These are phyloP conservation scores for Ophioninae sp. DNA, from an alignment of 2,888 invertebrate species.

Conservation along the genomic window DNA sequence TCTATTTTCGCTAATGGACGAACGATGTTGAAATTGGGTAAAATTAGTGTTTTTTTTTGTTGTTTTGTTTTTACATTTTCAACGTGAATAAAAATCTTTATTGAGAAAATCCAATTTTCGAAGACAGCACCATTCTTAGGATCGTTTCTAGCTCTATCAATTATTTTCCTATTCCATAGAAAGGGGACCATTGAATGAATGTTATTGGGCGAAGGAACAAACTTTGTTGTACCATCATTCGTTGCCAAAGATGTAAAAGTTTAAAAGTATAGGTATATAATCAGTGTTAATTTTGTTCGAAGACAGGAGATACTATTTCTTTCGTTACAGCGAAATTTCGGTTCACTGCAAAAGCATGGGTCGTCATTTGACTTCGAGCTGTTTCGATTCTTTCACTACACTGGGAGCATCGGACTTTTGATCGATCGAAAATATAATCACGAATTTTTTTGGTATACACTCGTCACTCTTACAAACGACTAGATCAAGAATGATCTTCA, in stretches of 20 bases:
- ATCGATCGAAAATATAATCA: slow-evolving; percentile 70
- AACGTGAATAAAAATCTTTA: slow-evolving; percentile 58
- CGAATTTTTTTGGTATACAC: slow-evolving; percentile 75
- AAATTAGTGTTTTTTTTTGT: neutral
- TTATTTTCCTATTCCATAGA: slow-evolving; percentile 2
- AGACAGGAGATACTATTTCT: slow-evolving; percentile 27
- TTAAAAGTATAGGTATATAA: neutral
- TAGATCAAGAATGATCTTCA: slow-evolving; percentile 72
- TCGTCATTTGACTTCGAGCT: slow-evolving; percentile 69
- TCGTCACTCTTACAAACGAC: slow-evolving; percentile 74
- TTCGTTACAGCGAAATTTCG: neutral
- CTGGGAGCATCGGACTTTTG: slow-evolving; percentile 68
- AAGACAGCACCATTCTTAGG: slow-evolving; percentile 46
- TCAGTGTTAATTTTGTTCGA: slow-evolving; percentile 9
- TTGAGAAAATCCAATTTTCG: slow-evolving; percentile 50
- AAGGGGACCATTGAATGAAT: neutral
- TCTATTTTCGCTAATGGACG: neutral
- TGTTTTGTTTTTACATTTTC: slow-evolving; percentile 12
- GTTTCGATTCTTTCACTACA: slow-evolving; percentile 67
- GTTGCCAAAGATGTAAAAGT: neutral
- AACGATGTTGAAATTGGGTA: slow-evolving; percentile 27
- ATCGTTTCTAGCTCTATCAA: neutral
- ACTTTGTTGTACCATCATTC: neutral
- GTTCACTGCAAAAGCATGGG: slow-evolving; percentile 4
- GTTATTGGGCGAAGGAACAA: neutral